Evolutionary conservation across 2,888 invertebrate genomes (phyloP).

Genomic region (Dusona sp.): DNA sequence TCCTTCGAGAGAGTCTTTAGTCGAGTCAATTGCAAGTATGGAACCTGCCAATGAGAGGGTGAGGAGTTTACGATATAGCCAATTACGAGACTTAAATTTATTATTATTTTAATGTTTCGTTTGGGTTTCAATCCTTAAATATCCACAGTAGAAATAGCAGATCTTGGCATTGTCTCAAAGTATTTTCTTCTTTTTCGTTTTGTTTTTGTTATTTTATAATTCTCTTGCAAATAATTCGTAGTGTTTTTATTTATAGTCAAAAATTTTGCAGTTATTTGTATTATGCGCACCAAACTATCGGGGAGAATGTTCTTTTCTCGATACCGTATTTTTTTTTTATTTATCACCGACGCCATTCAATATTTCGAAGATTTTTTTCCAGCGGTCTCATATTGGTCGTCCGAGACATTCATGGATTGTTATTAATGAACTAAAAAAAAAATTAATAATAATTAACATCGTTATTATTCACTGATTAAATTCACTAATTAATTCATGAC

Average conservation of each 20-base stretch:
- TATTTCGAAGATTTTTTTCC: constrained; percentile 62
- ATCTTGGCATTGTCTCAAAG: constrained; percentile 75
- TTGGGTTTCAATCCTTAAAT: constrained; percentile 46
- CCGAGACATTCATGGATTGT: constrained; percentile 70
- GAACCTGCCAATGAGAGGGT: constrained; percentile 74
- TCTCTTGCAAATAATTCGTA: constrained; percentile 24
- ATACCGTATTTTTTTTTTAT: neutral
- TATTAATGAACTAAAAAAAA: constrained; percentile 62
- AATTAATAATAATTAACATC: constrained; percentile 7
- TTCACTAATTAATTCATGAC: constrained; percentile 51
- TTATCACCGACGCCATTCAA: constrained; percentile 18
- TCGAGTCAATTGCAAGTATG: constrained; percentile 74
- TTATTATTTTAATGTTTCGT: constrained; percentile 61
- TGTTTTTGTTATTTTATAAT: constrained; percentile 35
- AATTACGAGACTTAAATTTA: constrained; percentile 78
- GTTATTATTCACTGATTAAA: constrained; percentile 18
- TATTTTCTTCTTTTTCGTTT: constrained; percentile 60
- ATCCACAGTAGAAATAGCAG: constrained; percentile 80
- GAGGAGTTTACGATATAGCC: constrained; percentile 76
- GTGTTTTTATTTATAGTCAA: neutral
- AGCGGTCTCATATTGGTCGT: constrained; percentile 70
- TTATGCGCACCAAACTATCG: constrained; percentile 67
- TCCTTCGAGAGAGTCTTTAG: constrained; percentile 77
- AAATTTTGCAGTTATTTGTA: constrained; percentile 50
- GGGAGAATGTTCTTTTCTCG: neutral